Conservation (phyloP, 92 coral and sea anemone genomes). For the Epizoanthus ramosus region DNA sequence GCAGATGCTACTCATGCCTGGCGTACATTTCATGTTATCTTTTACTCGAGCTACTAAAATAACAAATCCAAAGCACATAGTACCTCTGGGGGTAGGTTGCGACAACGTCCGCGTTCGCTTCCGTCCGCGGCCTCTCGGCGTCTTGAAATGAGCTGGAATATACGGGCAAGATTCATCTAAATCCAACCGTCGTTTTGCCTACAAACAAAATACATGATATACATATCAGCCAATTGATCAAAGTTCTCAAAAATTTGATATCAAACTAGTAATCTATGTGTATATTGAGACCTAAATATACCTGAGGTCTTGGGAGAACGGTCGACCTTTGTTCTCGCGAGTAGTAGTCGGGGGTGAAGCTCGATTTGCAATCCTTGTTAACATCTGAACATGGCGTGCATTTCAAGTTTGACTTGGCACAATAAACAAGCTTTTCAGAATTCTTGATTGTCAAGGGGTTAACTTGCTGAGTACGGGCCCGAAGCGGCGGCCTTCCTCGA, state of each 20-base stretch:
- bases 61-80: not conserved
- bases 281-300: not conserved
- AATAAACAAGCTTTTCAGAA: constrained; percentile 29
- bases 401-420: constrained; percentile 35
- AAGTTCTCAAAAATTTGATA: not conserved
- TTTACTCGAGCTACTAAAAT: not conserved
- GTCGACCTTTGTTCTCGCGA: constrained; percentile 59
- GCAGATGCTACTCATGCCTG: not conserved
- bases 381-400: constrained; percentile 41
- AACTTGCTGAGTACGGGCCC: constrained; percentile 71
- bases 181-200: constrained; percentile 95
- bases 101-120: constrained; percentile 69
- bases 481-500: constrained; percentile 78
- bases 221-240: not conserved
- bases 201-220: not conserved
- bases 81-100: constrained; percentile 77
- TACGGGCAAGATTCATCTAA: constrained; percentile 78
- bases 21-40: not conserved
- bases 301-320: constrained; percentile 55
- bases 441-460: constrained; percentile 49
- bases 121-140: constrained; percentile 69
- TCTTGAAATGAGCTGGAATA: constrained; percentile 61
- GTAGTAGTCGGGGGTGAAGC: constrained; percentile 66
- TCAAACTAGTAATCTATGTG: not conserved
- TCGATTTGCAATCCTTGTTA: constrained; percentile 46